Conservation (phyloP, 1,140 invertebrate genomes). For the Bicyclus anynana region DNA sequence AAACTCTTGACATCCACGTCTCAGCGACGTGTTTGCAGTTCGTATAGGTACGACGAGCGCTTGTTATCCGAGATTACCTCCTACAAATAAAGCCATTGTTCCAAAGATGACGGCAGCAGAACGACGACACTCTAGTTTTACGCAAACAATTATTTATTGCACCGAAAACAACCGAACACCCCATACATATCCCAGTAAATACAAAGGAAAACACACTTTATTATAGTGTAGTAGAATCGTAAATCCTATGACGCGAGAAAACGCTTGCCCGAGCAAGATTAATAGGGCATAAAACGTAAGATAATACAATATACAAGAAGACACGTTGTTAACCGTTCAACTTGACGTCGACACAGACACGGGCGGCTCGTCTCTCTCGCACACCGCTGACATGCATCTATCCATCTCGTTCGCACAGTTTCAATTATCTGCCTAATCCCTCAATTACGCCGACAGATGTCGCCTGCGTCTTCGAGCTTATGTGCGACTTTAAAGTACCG, state of each 20-base stretch:
- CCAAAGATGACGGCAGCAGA: slow-evolving; percentile 29
- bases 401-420: slow-evolving; percentile 54
- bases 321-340: slow-evolving; percentile 73
- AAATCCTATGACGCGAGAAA: slow-evolving; percentile 28
- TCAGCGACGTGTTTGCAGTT: slow-evolving; percentile 35
- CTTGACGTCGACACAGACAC: slow-evolving; percentile 48
- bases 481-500: slow-evolving; percentile 73
- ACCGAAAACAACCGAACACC: slow-evolving; percentile 54
- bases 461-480: slow-evolving; percentile 72
- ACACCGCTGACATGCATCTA: slow-evolving; percentile 14
- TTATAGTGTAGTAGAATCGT: slow-evolving; percentile 22
- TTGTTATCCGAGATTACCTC: slow-evolving; percentile 59
- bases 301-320: slow-evolving; percentile 76
- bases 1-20: neutral
- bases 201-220: slow-evolving; percentile 35
- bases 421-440: slow-evolving; percentile 76
- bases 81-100: slow-evolving; percentile 49
- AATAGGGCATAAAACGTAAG: slow-evolving; percentile 75
- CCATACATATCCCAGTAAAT: slow-evolving; percentile 22
- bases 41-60: slow-evolving; percentile 22
- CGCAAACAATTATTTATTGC: slow-evolving; percentile 74
- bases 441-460: slow-evolving; percentile 76
- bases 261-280: slow-evolving; percentile 61
- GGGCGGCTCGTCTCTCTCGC: slow-evolving; percentile 39
- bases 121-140: slow-evolving; percentile 64